Conservation (phyloP, 2,797 vertebrate species). For the Crotalus adamanteus region DNA sequence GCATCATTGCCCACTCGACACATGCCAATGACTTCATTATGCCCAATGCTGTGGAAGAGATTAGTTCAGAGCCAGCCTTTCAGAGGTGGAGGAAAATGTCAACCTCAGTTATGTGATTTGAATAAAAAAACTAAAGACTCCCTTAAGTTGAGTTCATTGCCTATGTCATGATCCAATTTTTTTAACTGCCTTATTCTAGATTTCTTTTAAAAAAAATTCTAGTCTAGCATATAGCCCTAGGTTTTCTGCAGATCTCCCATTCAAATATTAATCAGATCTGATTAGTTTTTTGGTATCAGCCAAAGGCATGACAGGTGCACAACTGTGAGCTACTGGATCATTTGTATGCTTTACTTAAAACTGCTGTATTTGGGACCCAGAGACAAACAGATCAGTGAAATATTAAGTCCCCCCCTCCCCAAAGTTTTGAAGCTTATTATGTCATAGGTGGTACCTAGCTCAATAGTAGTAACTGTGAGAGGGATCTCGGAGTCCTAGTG, state of each 20-base stretch:
- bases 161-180: background rate
- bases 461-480: too few relatives aligned
- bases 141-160: background rate
- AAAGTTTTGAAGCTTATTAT: background rate
- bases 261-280: background rate
- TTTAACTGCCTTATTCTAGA: background rate
- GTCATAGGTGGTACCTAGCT: too few relatives aligned
- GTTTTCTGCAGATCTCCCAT: background rate
- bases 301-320: background rate
- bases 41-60: constrained; percentile 80
- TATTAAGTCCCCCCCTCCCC: background rate
- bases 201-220: background rate
- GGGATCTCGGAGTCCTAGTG: too few relatives aligned
- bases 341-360: background rate
- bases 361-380: background rate
- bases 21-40: constrained; percentile 95
- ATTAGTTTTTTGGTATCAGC: background rate
- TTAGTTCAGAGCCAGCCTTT: background rate
- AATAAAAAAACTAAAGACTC: background rate
- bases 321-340: background rate
- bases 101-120: background rate
- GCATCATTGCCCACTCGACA: constrained; percentile 88
- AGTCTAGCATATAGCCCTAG: background rate
- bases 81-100: background rate
- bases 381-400: background rate